Conservation (phyloP, 2,797 vertebrate species). For the Halcyon badia region DNA sequence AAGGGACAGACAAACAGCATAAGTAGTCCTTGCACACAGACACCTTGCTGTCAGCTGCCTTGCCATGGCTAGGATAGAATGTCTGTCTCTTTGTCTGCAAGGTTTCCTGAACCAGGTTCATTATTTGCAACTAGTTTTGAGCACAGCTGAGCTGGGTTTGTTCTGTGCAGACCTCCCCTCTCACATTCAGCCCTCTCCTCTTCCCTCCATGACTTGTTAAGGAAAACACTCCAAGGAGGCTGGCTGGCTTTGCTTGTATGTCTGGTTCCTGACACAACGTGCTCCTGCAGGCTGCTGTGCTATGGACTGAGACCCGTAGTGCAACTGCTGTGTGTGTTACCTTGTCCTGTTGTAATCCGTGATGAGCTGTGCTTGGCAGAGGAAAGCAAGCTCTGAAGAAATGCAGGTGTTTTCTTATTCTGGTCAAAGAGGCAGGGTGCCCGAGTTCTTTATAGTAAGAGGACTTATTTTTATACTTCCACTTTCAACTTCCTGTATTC, state of each 20-base stretch:
- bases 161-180: not conserved
- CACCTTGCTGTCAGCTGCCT: not conserved
- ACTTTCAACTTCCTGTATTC: constrained; percentile 8
- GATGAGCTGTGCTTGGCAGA: constrained; percentile 43
- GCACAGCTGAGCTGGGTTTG: not conserved
- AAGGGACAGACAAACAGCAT: not conserved
- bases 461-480: constrained; percentile 62
- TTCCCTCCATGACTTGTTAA: not conserved
- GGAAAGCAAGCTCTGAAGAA: not conserved
- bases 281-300: not conserved
- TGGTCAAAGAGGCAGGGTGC: constrained; percentile 25
- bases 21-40: not conserved
- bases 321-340: not conserved
- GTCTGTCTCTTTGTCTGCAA: not conserved
- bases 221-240: constrained; percentile 23
- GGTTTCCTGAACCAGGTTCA: not conserved
- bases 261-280: not conserved
- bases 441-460: constrained; percentile 29
- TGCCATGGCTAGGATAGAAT: not conserved
- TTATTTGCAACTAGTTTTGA: not conserved
- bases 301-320: not conserved
- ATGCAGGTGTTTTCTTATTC: not conserved
- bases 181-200: not conserved
- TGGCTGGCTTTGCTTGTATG: not conserved
- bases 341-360: not conserved